These are phyloP conservation scores for Tetrapedia diversipes DNA, from an alignment of 2,888 invertebrate genomes.

Conservation along the genomic window DNA sequence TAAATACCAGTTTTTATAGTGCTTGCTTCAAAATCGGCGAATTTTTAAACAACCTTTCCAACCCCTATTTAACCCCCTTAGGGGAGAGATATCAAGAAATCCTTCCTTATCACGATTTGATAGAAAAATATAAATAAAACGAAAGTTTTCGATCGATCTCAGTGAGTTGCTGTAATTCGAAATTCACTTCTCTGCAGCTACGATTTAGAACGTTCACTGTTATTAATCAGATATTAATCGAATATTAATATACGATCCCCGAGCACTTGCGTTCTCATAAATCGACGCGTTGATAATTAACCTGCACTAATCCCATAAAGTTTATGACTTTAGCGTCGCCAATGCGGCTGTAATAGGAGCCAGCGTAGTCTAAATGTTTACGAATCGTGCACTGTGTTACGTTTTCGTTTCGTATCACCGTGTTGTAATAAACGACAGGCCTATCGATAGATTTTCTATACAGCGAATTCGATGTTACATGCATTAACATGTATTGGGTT, in stretches of 20 bases:
- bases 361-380: slow-evolving; percentile 77
- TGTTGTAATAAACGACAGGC: slow-evolving; percentile 32
- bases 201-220: too few relatives aligned
- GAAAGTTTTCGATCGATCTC: too few relatives aligned
- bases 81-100: too few relatives aligned
- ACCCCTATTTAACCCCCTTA: too few relatives aligned
- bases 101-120: too few relatives aligned
- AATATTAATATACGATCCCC: not conserved
- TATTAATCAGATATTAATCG: not conserved
- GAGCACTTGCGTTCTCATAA: slow-evolving; percentile 23
- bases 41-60: too few relatives aligned
- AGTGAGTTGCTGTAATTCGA: too few relatives aligned
- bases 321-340: slow-evolving; percentile 73
- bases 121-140: not conserved
- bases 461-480: too few relatives aligned
- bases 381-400: slow-evolving; percentile 46
- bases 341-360: slow-evolving; percentile 72
- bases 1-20: too few relatives aligned
- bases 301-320: slow-evolving; percentile 46
- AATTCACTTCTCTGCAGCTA: too few relatives aligned
- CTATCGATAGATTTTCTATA: not conserved
- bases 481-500: too few relatives aligned
- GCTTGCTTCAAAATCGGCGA: too few relatives aligned
- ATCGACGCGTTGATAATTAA: slow-evolving; percentile 65
- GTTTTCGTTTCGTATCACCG: slow-evolving; percentile 11